A percentile compares a stretch with the other conserved stretches of the same genome.
Evolutionary conservation across 2,113 vertebrate genomes (phyloP).

Genomic region (Gasterosteus nipponicus): DNA sequence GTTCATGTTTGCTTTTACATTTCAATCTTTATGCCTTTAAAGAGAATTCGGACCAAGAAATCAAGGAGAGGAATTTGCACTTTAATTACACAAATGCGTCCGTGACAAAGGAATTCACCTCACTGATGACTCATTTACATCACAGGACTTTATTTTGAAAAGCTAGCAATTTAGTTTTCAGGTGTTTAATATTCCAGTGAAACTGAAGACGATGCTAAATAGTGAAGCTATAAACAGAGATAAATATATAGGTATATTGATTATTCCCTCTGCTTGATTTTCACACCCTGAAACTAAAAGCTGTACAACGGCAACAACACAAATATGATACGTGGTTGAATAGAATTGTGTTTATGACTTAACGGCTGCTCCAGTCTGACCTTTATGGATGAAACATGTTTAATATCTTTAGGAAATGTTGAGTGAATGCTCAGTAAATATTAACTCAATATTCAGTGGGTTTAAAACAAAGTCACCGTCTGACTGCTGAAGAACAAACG

Average conservation of each 20-base stretch:
- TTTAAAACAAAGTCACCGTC: slow-evolving; percentile 5
- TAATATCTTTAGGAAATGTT: slow-evolving; percentile 21
- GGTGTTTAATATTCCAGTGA: neutral
- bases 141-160: neutral
- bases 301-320: neutral
- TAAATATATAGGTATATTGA: too few relatives aligned
- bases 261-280: neutral
- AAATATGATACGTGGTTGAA: neutral
- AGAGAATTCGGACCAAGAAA: too few relatives aligned
- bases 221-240: too few relatives aligned
- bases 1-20: too few relatives aligned
- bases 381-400: neutral
- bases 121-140: neutral
- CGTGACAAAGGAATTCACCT: neutral
- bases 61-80: too few relatives aligned
- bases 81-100: too few relatives aligned
- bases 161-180: neutral
- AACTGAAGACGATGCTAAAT: too few relatives aligned
- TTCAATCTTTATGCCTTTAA: too few relatives aligned
- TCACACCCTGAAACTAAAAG: neutral
- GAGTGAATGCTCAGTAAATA: neutral
- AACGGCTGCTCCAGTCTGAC: slow-evolving; percentile 27
- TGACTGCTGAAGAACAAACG: slow-evolving; percentile 31
- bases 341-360: neutral
- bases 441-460: neutral